A percentile compares a stretch with the other conserved stretches of the same genome.
Conservation (phyloP, 2,113 vertebrate species). For the Apodemus speciosus region DNA sequence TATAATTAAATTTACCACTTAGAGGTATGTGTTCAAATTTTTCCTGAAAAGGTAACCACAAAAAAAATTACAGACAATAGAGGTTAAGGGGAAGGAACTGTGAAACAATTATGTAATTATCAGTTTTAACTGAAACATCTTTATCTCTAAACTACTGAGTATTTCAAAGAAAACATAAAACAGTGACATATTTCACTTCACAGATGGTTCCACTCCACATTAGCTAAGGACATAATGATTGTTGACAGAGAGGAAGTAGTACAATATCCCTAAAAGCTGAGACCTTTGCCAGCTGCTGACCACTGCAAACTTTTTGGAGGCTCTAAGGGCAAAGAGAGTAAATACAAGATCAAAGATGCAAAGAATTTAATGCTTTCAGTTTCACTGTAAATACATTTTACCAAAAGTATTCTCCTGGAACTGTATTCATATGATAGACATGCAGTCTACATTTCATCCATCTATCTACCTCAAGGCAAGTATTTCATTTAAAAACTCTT, state of each 20-base stretch:
- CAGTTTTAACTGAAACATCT: background rate
- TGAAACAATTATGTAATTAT: background rate
- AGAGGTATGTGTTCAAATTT: background rate
- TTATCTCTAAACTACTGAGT: background rate
- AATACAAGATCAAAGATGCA: background rate
- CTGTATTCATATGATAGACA: background rate
- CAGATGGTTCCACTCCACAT: background rate
- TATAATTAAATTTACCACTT: background rate
- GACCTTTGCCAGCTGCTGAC: background rate
- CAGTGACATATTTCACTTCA: slow-evolving; percentile 1
- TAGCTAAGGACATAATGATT: background rate
- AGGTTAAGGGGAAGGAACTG: background rate
- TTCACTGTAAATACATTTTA: background rate
- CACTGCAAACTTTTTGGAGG: slow-evolving; percentile 15
- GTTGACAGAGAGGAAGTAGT: background rate
- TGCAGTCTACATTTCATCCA: background rate
- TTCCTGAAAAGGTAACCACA: background rate
- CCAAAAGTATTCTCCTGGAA: background rate
- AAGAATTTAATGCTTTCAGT: background rate
- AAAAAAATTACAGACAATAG: slow-evolving; percentile 9
- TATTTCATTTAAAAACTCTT: background rate
- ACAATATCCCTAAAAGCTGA: background rate
- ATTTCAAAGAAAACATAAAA: slow-evolving; percentile 37
- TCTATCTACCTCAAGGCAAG: background rate
- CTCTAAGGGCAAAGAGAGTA: background rate